Base-by-base conservation (phyloP, 1,140 invertebrate genomes). In the Hypothenemus hampei region DNA sequence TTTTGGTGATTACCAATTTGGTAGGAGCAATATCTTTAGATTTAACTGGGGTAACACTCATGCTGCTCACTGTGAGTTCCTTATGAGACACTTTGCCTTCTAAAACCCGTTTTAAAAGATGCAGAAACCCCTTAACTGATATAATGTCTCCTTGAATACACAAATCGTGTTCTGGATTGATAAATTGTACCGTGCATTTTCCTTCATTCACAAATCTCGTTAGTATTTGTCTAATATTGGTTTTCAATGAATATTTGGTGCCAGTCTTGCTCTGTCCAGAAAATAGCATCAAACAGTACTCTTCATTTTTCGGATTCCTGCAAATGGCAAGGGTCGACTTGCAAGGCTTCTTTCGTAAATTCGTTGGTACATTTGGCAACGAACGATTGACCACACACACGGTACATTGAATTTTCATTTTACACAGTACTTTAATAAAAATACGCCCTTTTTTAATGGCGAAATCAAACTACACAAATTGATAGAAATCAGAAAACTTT, bases 171-270 rank as follows among this genome's bases (percentile, higher is more conserved):
- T 78, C 73, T 13, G 87, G 87, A 54, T 80, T 72, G 60, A 77
- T 79, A 41, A 89, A 80, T 43, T 84, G 75, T 51, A 89, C 80
- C 6, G 86, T 87, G 18, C 77, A 76, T 74, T 88, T 88, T 47
- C 86, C 86, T 67, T 87, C 81, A 33, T 79, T 73, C 10, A 86
- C 67, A 68, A 81, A 89, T 64, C 81, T 84, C 1, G 77, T 79
- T 62, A 85, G 82, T 16, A 88, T 73, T 67, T 81, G 74, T 36
- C 78, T 75, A 35, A 89, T 75, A 62, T 82, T 84, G 26, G 77
- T 64, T n/a, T 69, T 77, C 2, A 87, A 65, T 71, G 79, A 81
- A 59, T 87, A 89, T 59, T 83, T 84, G 1, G 67, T 78, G 1
- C 85, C 85, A 18, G 66, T 70, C 69, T 84, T 84, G 65, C 83